phyloP scores from a whole-genome alignment of 2,888 invertebrate species.

The Branchinecta sandiegonensis region DNA sequence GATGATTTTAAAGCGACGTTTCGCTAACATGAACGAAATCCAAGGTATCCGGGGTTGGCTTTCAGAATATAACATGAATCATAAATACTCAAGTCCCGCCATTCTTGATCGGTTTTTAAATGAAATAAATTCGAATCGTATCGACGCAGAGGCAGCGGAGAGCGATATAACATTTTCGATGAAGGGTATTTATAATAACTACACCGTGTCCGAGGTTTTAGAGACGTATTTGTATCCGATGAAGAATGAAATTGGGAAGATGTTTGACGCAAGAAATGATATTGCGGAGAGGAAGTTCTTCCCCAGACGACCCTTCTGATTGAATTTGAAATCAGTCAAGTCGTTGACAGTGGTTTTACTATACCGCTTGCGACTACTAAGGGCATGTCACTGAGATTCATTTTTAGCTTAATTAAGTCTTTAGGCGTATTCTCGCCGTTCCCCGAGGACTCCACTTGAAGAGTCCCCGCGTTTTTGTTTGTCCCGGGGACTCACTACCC shows the following conservation, averaged over 20 bases:
- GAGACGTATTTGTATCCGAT: constrained; percentile 36
- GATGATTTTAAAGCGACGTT: constrained; percentile 40
- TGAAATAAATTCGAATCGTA: constrained; percentile 15
- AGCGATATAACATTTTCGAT: constrained; percentile 36
- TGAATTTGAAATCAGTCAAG: too few relatives aligned
- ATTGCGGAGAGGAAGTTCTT: constrained; percentile 39
- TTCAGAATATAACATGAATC: constrained; percentile 51
- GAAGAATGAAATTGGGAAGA: constrained; percentile 34
- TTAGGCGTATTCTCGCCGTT: too few relatives aligned
- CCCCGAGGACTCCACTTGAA: too few relatives aligned
- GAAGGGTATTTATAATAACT: constrained; percentile 36
- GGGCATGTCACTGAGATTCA: too few relatives aligned
- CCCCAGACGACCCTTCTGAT: constrained; percentile 40
- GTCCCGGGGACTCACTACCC: too few relatives aligned
- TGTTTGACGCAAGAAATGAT: constrained; percentile 36
- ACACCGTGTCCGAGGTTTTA: constrained; percentile 38
- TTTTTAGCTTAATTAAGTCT: too few relatives aligned
- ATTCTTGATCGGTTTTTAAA: constrained; percentile 25
- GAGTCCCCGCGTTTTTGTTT: too few relatives aligned
- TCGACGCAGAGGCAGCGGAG: constrained; percentile 30
- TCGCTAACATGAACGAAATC: constrained; percentile 38
- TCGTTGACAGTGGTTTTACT: too few relatives aligned
- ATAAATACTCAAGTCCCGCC: constrained; percentile 46
- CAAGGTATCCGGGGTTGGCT: constrained; percentile 43
- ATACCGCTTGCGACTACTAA: too few relatives aligned